Percentiles rank a stretch among this genome's conserved stretches.
Conservation (phyloP, 2,888 invertebrate genomes). For the Frankliniella fusca region DNA sequence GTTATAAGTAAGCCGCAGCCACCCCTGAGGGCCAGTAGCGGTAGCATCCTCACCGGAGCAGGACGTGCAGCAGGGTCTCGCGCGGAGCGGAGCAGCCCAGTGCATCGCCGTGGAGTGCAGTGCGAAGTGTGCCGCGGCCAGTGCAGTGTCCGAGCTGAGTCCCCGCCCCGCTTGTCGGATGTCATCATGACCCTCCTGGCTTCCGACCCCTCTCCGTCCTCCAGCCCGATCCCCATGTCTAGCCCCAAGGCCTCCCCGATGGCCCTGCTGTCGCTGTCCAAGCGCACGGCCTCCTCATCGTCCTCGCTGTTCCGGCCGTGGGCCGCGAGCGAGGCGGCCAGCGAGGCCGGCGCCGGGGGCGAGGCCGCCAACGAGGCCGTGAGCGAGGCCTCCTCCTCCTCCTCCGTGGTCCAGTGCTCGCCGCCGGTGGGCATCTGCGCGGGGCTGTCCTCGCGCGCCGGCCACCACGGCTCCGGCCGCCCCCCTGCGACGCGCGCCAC, state of each 20-base stretch:
- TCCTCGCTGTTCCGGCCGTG: slow-evolving; percentile 13
- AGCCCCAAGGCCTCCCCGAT: slow-evolving; percentile 29
- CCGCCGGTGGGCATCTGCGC: slow-evolving; percentile 12
- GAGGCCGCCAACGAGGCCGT: slow-evolving; percentile 8
- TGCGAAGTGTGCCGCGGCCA: neutral
- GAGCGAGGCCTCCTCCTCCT: neutral
- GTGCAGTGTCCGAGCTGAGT: neutral
- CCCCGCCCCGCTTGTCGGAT: neutral
- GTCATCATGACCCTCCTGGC: slow-evolving; percentile 11
- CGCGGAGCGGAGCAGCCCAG: neutral
- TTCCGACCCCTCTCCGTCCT: neutral
- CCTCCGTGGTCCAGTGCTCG: neutral
- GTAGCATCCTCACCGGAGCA: neutral
- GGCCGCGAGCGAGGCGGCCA: slow-evolving; percentile 13
- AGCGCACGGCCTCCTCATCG: slow-evolving; percentile 12
- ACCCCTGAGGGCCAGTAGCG: slow-evolving; percentile 1
- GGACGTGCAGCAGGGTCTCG: neutral
- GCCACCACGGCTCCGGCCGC: neutral
- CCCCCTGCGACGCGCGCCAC: slow-evolving; percentile 32
- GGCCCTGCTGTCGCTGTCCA: slow-evolving; percentile 28
- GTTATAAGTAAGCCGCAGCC: slow-evolving; percentile 18
- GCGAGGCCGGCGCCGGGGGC: neutral
- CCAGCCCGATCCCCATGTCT: neutral
- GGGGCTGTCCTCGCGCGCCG: neutral
- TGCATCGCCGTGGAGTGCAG: neutral